Evolutionary conservation across 2,113 vertebrate genomes (phyloP).

Genomic region (Xenopus borealis): DNA sequence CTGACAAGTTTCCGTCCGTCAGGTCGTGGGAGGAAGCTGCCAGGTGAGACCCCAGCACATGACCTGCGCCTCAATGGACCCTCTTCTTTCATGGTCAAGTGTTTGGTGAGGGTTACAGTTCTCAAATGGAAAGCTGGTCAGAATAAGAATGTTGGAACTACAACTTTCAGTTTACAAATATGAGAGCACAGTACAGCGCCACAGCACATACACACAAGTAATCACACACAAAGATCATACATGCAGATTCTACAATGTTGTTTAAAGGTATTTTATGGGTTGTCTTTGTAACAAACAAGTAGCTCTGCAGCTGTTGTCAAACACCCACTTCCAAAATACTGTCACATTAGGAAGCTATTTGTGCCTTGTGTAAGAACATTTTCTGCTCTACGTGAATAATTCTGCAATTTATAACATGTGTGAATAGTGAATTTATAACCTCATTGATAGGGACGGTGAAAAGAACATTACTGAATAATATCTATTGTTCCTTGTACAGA

Average conservation of each 20-base stretch:
- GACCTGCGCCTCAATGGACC: constrained; percentile 79
- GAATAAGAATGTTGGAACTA: constrained; percentile 61
- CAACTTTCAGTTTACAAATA: constrained; percentile 61
- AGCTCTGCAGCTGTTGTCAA: not conserved
- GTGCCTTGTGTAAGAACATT: too few species aligned
- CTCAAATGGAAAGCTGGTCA: constrained; percentile 66
- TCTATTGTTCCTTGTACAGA: too few species aligned
- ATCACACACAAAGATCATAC: not conserved
- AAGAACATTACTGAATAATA: too few species aligned
- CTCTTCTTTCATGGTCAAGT: constrained; percentile 87
- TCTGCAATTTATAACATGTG: too few species aligned
- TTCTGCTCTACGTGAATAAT: too few species aligned
- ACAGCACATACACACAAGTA: not conserved
- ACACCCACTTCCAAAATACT: too few species aligned
- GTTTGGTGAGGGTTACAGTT: constrained; percentile 59
- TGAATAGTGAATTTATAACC: too few species aligned
- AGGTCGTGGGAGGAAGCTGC: constrained; percentile 73
- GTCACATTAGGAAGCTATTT: too few species aligned
- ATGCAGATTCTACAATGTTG: not conserved
- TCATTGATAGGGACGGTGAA: too few species aligned
- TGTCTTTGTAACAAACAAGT: not conserved
- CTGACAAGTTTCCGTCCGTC: constrained; percentile 91
- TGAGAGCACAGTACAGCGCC: not conserved
- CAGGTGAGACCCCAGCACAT: constrained; percentile 75
- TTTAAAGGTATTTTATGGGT: not conserved